Conservation (phyloP, 2,888 invertebrate genomes). For the Unio pictorum region DNA sequence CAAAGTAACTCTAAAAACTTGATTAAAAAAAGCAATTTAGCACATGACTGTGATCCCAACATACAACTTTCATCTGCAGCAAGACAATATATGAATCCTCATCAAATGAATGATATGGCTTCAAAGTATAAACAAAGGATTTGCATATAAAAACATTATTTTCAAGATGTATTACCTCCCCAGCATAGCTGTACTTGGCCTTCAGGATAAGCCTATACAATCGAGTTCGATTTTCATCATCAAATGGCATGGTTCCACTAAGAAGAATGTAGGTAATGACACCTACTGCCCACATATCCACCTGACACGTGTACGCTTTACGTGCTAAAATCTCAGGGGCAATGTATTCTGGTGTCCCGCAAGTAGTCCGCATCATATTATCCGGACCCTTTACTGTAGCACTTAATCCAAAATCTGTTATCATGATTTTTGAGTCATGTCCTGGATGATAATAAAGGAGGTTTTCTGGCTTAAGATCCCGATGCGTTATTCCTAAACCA, state of each 20-base stretch:
- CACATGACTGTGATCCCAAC: no score
- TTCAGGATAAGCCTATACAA: slow-evolving; percentile 74
- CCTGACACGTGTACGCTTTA: slow-evolving; percentile 74
- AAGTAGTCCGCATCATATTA: slow-evolving; percentile 74
- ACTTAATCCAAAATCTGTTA: slow-evolving; percentile 75
- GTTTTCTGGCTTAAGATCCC: slow-evolving; percentile 78
- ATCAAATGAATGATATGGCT: not conserved
- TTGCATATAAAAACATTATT: not conserved
- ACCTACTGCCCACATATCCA: slow-evolving; percentile 78
- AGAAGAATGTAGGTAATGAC: slow-evolving; percentile 77
- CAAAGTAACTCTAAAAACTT: no score
- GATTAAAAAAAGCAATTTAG: no score
- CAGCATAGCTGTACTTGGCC: slow-evolving; percentile 73
- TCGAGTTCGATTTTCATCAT: slow-evolving; percentile 73
- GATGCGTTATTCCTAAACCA: slow-evolving; percentile 75
- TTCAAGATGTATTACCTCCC: slow-evolving; percentile 70
- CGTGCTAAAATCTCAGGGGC: slow-evolving; percentile 76
- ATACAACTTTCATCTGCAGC: not conserved
- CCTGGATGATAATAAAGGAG: slow-evolving; percentile 76
- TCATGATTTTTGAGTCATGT: slow-evolving; percentile 74
- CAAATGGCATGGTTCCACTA: slow-evolving; percentile 76
- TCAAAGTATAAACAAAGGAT: not conserved
- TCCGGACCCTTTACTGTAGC: slow-evolving; percentile 71
- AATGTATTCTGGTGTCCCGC: slow-evolving; percentile 75
- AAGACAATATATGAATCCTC: not conserved